Evolutionary conservation across 1,140 invertebrate genomes (phyloP).

Genomic region (Schmidtea mediterranea): DNA sequence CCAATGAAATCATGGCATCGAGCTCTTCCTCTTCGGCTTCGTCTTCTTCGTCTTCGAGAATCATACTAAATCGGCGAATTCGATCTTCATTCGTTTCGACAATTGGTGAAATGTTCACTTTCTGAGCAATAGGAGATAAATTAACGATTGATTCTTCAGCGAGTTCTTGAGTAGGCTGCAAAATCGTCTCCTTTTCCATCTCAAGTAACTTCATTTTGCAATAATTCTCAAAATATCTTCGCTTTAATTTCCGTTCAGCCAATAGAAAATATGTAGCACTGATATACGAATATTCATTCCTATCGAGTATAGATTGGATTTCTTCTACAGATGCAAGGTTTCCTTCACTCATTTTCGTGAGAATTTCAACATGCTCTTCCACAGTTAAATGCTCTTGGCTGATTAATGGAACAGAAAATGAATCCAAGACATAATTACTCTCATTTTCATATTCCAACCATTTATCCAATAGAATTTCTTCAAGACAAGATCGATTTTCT

Average conservation of each 20-base stretch:
- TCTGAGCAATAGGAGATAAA: background rate
- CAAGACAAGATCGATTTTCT: slow-evolving; percentile 52
- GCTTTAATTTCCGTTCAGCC: slow-evolving; percentile 57
- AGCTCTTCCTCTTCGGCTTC: background rate
- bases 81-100: background rate
- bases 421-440: slow-evolving; percentile 7
- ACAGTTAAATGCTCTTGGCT: slow-evolving; percentile 55
- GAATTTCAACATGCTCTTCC: slow-evolving; percentile 61
- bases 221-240: background rate
- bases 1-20: background rate
- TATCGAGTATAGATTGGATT: slow-evolving; percentile 62
- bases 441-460: slow-evolving; percentile 37
- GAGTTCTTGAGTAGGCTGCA: background rate
- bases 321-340: slow-evolving; percentile 68
- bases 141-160: no score
- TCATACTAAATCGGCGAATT: slow-evolving; percentile 1
- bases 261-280: slow-evolving; percentile 90
- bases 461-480: slow-evolving; percentile 56
- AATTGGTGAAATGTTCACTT: background rate
- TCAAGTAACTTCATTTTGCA: background rate
- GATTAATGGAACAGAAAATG: slow-evolving; percentile 39
- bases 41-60: slow-evolving; percentile 4
- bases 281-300: slow-evolving; percentile 86
- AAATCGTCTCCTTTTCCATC: background rate
- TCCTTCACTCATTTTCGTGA: slow-evolving; percentile 82